A percentile compares a stretch with the other conserved stretches of the same genome.
Evolutionary conservation across 2,797 vertebrate genomes (phyloP).

Genomic region (Dicrostonyx torquatus): DNA sequence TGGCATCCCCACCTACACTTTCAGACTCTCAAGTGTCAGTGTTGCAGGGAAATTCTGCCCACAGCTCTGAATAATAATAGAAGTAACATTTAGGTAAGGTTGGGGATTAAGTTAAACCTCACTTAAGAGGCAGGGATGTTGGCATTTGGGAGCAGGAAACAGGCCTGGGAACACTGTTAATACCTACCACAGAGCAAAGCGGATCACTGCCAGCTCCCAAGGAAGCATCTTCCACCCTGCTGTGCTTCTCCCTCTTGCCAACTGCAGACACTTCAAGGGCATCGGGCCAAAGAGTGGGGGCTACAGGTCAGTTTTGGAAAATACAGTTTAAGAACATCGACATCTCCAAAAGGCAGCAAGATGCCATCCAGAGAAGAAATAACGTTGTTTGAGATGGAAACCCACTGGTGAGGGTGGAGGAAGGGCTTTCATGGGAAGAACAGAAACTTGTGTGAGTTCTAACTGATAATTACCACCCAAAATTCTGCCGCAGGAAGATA

Average conservation of each 20-base stretch:
- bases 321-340: conserved; percentile 13
- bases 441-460: conserved; percentile 7
- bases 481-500: neutral
- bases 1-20: neutral
- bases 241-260: conserved; percentile 24
- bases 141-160: conserved; percentile 79
- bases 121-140: conserved; percentile 76
- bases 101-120: conserved; percentile 78
- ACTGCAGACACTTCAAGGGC: conserved; percentile 19
- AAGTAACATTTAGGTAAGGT: conserved; percentile 74
- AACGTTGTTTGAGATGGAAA: conserved; percentile 19
- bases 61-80: conserved; percentile 66
- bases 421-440: neutral
- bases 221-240: conserved; percentile 9
- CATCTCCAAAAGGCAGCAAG: conserved; percentile 55
- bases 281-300: neutral
- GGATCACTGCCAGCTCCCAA: conserved; percentile 70
- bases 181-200: conserved; percentile 75
- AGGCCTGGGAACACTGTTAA: conserved; percentile 69
- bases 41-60: conserved; percentile 51
- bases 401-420: neutral
- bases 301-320: conserved; percentile 61
- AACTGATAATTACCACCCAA: neutral
- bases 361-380: conserved; percentile 34
- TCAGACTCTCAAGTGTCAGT: neutral